A percentile compares a stretch with the other conserved stretches of the same genome.
Evolutionary conservation across 1,140 invertebrate genomes (phyloP).

Genomic region (Helicorthomorpha holstii): DNA sequence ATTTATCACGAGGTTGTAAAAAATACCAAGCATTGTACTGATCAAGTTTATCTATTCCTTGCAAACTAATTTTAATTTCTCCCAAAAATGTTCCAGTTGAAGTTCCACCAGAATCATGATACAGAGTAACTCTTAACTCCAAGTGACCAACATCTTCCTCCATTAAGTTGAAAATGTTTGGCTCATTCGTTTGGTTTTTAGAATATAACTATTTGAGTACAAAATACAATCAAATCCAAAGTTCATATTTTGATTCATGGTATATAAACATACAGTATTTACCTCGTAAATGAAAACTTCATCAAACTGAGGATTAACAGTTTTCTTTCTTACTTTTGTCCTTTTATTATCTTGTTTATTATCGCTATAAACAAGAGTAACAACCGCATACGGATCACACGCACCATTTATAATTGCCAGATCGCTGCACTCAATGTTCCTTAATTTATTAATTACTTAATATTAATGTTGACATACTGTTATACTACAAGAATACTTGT

Average conservation of each 20-base stretch:
- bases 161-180: slow-evolving; percentile 15
- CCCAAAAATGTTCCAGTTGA: slow-evolving; percentile 64
- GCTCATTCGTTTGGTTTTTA: slow-evolving; percentile 23
- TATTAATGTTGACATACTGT: too few relatives aligned
- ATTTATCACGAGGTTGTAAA: slow-evolving; percentile 46
- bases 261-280: slow-evolving; percentile 15
- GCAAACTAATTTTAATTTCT: slow-evolving; percentile 58
- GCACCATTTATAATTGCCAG: slow-evolving; percentile 72
- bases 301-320: slow-evolving; percentile 69
- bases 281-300: slow-evolving; percentile 76
- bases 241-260: neutral
- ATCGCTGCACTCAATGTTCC: slow-evolving; percentile 67
- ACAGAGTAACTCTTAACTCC: slow-evolving; percentile 59
- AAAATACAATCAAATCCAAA: neutral
- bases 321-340: slow-evolving; percentile 76
- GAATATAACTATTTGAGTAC: slow-evolving; percentile 18
- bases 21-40: slow-evolving; percentile 42
- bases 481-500: neutral
- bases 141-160: slow-evolving; percentile 12
- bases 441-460: slow-evolving; percentile 14
- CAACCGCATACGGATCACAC: slow-evolving; percentile 73
- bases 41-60: slow-evolving; percentile 30
- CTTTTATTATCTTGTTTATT: slow-evolving; percentile 60
- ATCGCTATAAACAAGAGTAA: slow-evolving; percentile 53
- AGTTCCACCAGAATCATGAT: slow-evolving; percentile 63